These are phyloP conservation scores for Clarias pachynema DNA, from an alignment of 2,797 vertebrate genomes.

Conservation along the genomic window DNA sequence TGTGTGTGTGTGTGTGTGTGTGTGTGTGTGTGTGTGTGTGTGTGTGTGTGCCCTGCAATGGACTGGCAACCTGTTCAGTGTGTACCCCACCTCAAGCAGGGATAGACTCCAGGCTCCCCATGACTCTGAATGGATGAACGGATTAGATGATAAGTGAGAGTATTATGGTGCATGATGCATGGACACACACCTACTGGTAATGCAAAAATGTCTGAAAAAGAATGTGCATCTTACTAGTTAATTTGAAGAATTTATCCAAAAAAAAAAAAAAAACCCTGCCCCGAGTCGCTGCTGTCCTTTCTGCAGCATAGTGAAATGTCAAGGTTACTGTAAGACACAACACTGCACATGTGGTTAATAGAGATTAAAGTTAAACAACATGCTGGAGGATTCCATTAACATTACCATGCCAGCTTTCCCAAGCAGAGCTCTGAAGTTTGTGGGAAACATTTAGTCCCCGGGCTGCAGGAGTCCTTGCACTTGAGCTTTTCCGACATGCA, in stretches of 20 bases:
- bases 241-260: neutral
- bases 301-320: neutral
- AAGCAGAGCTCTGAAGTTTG: neutral
- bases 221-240: neutral
- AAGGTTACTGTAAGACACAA: neutral
- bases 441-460: conserved; percentile 14
- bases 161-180: too few relatives aligned
- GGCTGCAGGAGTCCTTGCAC: conserved; percentile 28
- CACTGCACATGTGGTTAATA: neutral
- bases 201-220: neutral
- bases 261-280: neutral
- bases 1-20: too few relatives aligned
- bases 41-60: too few relatives aligned
- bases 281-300: neutral
- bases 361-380: neutral
- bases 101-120: too few relatives aligned
- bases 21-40: too few relatives aligned
- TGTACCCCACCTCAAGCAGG: too few relatives aligned
- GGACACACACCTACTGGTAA: neutral
- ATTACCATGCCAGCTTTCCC: neutral
- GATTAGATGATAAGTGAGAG: too few relatives aligned
- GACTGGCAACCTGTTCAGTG: too few relatives aligned
- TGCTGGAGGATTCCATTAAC: conserved; percentile 6
- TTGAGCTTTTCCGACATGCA: conserved; percentile 12
- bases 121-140: too few relatives aligned